Conservation (phyloP, 2,113 vertebrate species). For the Gopherus flavomarginatus region DNA sequence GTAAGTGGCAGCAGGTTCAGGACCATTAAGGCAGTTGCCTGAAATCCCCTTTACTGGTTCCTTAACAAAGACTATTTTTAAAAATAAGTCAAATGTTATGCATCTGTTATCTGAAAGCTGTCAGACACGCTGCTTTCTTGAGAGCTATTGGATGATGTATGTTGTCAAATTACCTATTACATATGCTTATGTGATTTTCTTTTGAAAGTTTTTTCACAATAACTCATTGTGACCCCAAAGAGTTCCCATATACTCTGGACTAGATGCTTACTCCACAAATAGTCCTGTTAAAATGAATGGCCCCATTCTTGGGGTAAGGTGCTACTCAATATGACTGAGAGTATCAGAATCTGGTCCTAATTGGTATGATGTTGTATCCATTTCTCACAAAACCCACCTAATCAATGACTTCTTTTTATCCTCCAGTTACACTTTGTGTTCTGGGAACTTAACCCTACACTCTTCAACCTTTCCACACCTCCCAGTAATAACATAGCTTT, state of each 20-base stretch:
- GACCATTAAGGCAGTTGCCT: background rate
- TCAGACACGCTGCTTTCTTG: background rate
- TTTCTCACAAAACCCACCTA: too few relatives aligned
- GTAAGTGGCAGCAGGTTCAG: background rate
- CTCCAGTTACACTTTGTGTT: too few relatives aligned
- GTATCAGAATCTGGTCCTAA: too few relatives aligned
- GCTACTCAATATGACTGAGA: too few relatives aligned
- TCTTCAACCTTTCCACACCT: too few relatives aligned
- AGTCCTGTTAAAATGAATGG: background rate
- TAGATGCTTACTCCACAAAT: background rate
- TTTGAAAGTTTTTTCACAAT: background rate
- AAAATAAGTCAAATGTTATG: background rate
- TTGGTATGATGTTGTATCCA: too few relatives aligned
- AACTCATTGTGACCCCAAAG: background rate
- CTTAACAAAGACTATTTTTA: background rate
- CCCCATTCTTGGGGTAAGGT: background rate
- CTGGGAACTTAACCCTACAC: too few relatives aligned
- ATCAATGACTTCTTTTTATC: too few relatives aligned
- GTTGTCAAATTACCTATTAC: background rate
- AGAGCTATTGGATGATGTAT: background rate
- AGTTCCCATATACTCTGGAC: fast-evolving
- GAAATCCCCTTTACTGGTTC: background rate
- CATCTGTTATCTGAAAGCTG: background rate
- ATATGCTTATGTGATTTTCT: background rate
- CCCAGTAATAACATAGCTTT: too few relatives aligned